phyloP scores from a whole-genome alignment of 2,888 invertebrate species.

The Escarpia spicata region DNA sequence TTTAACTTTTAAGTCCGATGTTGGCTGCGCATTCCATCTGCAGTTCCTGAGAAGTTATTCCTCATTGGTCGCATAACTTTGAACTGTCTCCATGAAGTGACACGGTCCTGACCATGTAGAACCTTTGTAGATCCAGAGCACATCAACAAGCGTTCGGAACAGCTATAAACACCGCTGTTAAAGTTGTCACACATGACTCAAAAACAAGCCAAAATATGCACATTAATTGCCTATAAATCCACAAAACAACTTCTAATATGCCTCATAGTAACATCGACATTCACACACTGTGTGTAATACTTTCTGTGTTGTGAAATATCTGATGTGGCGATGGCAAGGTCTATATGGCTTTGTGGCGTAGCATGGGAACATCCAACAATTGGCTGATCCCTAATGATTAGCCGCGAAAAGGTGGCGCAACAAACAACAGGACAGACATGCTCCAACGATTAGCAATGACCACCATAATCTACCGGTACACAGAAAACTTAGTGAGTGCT shows the following conservation, averaged over 20 bases:
- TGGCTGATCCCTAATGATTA: constrained; percentile 10
- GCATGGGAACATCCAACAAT: background rate
- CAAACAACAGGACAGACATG: background rate
- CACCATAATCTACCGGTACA: background rate
- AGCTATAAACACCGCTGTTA: background rate
- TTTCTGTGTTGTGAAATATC: background rate
- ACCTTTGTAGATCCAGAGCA: background rate
- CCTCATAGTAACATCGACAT: background rate
- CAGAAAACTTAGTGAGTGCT: background rate
- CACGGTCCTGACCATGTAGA: background rate
- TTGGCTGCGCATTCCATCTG: background rate
- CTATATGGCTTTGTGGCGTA: background rate
- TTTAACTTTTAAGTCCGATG: background rate
- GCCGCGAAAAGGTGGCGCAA: background rate
- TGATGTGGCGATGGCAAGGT: background rate
- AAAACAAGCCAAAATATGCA: background rate
- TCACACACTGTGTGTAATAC: background rate
- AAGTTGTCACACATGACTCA: background rate
- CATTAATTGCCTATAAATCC: background rate
- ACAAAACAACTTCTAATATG: background rate
- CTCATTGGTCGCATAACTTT: background rate
- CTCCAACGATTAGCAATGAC: background rate
- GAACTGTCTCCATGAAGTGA: background rate
- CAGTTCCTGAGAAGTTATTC: background rate
- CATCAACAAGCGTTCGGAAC: background rate